Base-by-base conservation (phyloP, 2,113 vertebrate species). In the Ranitomeya imitator region DNA sequence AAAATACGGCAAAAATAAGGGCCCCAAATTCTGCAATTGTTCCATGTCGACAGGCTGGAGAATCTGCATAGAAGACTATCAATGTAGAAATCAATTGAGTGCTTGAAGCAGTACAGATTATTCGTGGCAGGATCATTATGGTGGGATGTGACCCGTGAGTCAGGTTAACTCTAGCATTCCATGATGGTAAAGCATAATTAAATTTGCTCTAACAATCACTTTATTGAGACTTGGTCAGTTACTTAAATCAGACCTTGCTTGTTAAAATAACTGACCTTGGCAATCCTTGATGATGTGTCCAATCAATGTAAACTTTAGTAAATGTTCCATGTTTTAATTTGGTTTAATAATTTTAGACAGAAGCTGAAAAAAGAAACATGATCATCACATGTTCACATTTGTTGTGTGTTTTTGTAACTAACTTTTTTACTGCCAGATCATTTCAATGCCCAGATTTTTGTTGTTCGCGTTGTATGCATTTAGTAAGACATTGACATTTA, bases 141-240 rank as follows among this genome's bases (percentile, higher is more conserved):
- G n/a, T 86, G 74, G 76, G 85, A 86, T 55, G 61, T 86, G 85
- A 86, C 76, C 85, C 85, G 59, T 86, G 85, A 79, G 78, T 55
- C 60, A 86, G 85, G 86, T 87, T 59, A 80, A 87, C 60, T 37
- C 86, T 57, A 80, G 60, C 86, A 80, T 87, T 87, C 77, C 77
- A 55, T 65, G 52, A 71, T 79, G 61, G 51, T 59, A 37, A 69
- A n/a, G 19, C 59, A 45, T 87, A 87, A 87, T 87, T 87, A 69
- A 67, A 87, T 87, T 87, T 87, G 60, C 45, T 65, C 85, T 31
- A 79, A 80, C 77, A 87, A 80, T 79, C 85, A 65, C 76, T 79
- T 86, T 65, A 80, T 79, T 87, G 77, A 87, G 86, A 19, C 61
- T 59, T 69, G 86, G 86, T 80, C 86, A 87, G 77, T 80, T 87